phyloP scores from a whole-genome alignment of 2,113 vertebrate species.

The Psophia crepitans region DNA sequence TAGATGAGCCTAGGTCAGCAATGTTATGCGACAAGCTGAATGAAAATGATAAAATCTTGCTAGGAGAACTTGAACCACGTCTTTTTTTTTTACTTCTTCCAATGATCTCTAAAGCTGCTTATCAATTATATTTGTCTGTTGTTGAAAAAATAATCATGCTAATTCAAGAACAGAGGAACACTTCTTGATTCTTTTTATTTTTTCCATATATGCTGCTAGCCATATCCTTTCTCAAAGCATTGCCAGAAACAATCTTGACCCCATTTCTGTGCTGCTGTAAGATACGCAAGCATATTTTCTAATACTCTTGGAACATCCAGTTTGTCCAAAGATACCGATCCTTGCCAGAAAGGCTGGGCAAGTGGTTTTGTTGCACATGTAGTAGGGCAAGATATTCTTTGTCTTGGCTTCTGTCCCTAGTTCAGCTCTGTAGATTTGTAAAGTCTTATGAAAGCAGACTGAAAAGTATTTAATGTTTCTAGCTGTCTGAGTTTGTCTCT shows the following conservation, averaged over 20 bases:
- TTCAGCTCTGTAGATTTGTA: neutral
- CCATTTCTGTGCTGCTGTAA: neutral
- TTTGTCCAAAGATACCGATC: neutral
- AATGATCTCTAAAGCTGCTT: neutral
- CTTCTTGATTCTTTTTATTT: neutral
- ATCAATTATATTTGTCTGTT: neutral
- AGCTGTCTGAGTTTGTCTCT: neutral
- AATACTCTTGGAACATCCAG: neutral
- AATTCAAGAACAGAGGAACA: neutral
- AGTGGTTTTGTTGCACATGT: neutral
- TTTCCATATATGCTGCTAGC: neutral
- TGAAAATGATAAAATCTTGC: neutral
- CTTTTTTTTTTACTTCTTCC: neutral
- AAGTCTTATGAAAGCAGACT: neutral
- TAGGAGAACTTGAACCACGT: neutral
- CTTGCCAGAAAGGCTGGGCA: neutral
- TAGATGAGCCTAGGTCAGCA: neutral
- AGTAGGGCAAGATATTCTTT: neutral
- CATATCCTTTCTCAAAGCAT: neutral
- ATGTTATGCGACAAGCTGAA: neutral
- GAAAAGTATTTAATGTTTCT: neutral
- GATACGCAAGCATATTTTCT: neutral
- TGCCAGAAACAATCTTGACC: neutral
- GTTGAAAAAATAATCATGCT: neutral
- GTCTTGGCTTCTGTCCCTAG: neutral